phyloP scores from a whole-genome alignment of 2,888 invertebrate species.

The Creontiades dilutus region DNA sequence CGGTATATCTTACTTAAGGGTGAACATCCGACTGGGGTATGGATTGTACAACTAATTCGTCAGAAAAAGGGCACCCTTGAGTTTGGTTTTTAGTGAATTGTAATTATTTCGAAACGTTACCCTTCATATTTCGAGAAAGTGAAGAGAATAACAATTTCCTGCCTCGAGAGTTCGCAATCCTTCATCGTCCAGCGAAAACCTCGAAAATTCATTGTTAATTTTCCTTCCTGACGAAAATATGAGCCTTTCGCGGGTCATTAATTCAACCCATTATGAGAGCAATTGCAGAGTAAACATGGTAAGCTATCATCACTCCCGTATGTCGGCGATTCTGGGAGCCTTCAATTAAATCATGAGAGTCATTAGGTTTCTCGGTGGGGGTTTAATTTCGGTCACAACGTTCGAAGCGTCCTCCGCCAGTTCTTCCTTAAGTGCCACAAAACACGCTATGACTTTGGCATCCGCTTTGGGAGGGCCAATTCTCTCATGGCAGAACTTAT shows the following conservation, averaged over 20 bases:
- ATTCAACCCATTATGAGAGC: not conserved
- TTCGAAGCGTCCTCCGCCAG: not conserved
- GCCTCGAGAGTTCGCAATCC: no score
- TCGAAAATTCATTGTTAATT: not conserved
- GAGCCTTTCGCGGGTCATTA: constrained; percentile 14
- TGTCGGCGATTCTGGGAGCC: not conserved
- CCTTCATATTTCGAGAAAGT: no score
- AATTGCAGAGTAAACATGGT: constrained; percentile 5
- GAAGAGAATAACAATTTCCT: no score
- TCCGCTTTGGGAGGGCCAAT: not conserved
- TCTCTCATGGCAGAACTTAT: no score
- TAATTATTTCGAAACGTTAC: no score
- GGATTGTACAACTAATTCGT: no score
- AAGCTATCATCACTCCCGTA: not conserved
- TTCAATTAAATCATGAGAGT: not conserved
- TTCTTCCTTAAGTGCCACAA: not conserved
- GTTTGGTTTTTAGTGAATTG: no score
- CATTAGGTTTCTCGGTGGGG: not conserved
- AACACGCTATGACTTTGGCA: not conserved
- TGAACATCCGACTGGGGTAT: no score
- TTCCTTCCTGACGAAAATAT: not conserved
- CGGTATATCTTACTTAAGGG: no score
- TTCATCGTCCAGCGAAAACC: no score
- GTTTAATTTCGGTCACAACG: not conserved
- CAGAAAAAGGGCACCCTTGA: no score